phyloP scores from a whole-genome alignment of 2,797 vertebrate species.

The Capromys pilorides region DNA sequence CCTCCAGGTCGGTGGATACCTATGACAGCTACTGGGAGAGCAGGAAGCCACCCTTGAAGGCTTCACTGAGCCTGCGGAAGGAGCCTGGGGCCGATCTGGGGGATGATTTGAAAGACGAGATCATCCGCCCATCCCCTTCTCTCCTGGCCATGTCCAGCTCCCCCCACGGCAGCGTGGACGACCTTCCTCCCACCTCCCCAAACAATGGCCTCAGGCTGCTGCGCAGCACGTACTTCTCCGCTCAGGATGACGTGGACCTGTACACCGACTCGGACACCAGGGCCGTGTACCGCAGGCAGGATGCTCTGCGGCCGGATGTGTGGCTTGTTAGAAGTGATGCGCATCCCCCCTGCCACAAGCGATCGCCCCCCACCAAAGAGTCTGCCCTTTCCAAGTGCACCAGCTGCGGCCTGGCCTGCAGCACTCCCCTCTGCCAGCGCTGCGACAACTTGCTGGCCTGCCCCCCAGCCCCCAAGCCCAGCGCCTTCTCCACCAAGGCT shows the following conservation, averaged over 20 bases:
- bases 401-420: conserved; percentile 91
- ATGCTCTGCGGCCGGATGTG: conserved; percentile 84
- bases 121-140: conserved; percentile 92
- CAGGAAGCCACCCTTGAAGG: conserved; percentile 93
- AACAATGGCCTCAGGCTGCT: conserved; percentile 89
- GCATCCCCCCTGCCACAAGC: conserved; percentile 86
- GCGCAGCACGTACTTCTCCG: conserved; percentile 89
- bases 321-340: conserved; percentile 86
- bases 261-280: conserved; percentile 91
- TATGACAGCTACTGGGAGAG: conserved; percentile 96
- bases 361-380: conserved; percentile 88
- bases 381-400: conserved; percentile 90
- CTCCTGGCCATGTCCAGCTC: conserved; percentile 91
- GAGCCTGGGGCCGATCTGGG: conserved; percentile 92
- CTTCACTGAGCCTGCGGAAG: conserved; percentile 94
- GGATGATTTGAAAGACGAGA: conserved; percentile 95
- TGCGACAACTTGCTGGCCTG: conserved; percentile 86
- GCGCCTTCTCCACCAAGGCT: conserved; percentile 84
- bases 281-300: conserved; percentile 86
- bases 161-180: conserved; percentile 90
- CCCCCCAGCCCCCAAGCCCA: conserved; percentile 83
- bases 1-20: conserved; percentile 96
- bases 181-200: conserved; percentile 91
- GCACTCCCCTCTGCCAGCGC: conserved; percentile 92
- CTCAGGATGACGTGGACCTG: conserved; percentile 94